These are phyloP conservation scores for Germaria angustata DNA, from an alignment of 2,888 invertebrate species.

Conservation along the genomic window DNA sequence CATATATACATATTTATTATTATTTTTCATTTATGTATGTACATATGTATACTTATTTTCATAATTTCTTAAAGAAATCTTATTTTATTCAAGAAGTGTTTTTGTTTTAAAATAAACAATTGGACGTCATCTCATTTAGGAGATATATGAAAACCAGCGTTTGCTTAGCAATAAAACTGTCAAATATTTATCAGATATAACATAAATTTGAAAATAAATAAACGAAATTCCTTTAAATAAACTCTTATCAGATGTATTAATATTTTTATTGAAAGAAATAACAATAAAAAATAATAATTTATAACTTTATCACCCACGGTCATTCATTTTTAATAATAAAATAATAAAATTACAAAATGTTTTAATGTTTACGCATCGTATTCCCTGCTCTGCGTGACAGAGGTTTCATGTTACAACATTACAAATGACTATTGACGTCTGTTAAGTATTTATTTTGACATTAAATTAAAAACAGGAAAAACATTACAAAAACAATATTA, in stretches of 20 bases:
- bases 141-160: background rate
- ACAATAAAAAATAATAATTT: constrained; percentile 1
- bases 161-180: background rate
- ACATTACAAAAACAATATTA: constrained; percentile 17
- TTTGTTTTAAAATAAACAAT: background rate
- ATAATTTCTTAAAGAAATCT: too few species aligned
- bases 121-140: constrained; percentile 6
- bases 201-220: constrained; percentile 4
- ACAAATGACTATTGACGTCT: constrained; percentile 1
- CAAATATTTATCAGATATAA: constrained; percentile 6
- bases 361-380: background rate
- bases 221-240: background rate
- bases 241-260: constrained; percentile 1
- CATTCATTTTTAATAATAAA: background rate
- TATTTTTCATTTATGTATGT: too few species aligned
- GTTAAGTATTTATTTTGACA: constrained; percentile 46
- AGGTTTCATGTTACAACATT: background rate
- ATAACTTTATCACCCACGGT: background rate
- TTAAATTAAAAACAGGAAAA: constrained; percentile 9
- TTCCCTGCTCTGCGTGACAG: background rate
- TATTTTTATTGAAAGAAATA: background rate
- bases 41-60: too few species aligned
- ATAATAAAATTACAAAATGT: background rate
- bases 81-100: too few species aligned
- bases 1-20: too few species aligned